Percentiles rank a stretch among this genome's conserved stretches.
phyloP scores from a whole-genome alignment of 2,113 vertebrate genomes.

The Pseudorhombus dupliciocellatus region DNA sequence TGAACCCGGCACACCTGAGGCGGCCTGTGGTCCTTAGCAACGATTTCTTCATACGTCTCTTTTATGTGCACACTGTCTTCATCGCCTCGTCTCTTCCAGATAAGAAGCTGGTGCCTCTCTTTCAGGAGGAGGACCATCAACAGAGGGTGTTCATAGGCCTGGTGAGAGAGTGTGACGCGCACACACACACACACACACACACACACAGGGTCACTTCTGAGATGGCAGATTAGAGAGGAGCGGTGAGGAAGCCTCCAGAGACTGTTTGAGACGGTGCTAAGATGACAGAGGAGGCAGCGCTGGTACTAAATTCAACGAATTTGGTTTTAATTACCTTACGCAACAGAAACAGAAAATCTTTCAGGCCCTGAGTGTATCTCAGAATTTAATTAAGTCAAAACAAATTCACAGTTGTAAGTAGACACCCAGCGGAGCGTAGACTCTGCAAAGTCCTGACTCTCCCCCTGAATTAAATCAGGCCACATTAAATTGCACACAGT shows the following conservation, averaged over 20 bases:
- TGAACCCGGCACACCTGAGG: slow-evolving; percentile 16
- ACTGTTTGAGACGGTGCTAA: neutral
- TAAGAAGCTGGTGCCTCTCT: slow-evolving; percentile 86
- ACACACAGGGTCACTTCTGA: neutral
- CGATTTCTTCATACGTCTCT: slow-evolving; percentile 37
- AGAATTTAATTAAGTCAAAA: too few species aligned
- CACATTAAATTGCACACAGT: too few species aligned
- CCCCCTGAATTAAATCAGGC: too few species aligned
- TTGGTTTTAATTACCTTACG: neutral
- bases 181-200: slow-evolving; percentile 8
- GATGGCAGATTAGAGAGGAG: too few species aligned
- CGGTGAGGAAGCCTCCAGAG: too few species aligned
- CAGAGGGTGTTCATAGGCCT: slow-evolving; percentile 89
- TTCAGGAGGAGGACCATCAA: slow-evolving; percentile 90
- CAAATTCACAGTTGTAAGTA: too few species aligned
- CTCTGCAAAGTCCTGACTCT: too few species aligned
- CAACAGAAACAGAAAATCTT: neutral
- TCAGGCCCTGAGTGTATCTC: neutral
- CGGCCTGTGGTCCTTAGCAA: slow-evolving; percentile 26
- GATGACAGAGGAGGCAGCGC: neutral
- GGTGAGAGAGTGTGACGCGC: slow-evolving; percentile 79
- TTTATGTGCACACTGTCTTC: slow-evolving; percentile 26
- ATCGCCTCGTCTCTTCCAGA: slow-evolving; percentile 76
- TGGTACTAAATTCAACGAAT: neutral
- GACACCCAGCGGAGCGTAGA: too few species aligned